Evolutionary conservation across 2,888 invertebrate genomes (phyloP).

Genomic region (Oligia strigilis): DNA sequence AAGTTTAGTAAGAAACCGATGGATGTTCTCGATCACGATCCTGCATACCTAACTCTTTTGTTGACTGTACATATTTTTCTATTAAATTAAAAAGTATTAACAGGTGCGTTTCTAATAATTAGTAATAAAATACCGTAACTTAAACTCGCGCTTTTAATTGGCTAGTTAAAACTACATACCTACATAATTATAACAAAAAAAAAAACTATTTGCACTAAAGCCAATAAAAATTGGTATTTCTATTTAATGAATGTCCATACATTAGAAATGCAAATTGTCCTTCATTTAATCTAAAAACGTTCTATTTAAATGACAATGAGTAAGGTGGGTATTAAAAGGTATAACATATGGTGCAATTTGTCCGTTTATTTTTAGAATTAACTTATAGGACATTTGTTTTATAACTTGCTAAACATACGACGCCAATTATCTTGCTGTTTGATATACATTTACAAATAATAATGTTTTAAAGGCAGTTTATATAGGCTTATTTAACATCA

Average conservation of each 20-base stretch:
- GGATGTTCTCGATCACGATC: too few relatives aligned
- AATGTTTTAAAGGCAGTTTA: constrained; percentile 9
- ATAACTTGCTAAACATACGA: constrained; percentile 12
- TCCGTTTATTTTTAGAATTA: constrained; percentile 18
- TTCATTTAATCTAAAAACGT: constrained; percentile 23
- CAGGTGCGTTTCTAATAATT: neutral
- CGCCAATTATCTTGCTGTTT: constrained; percentile 22
- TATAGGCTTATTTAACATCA: constrained; percentile 5
- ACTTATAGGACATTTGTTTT: constrained; percentile 27
- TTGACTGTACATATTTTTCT: too few relatives aligned
- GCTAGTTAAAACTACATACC: neutral
- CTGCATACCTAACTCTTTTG: too few relatives aligned
- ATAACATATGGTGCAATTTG: constrained; percentile 20
- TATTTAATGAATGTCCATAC: constrained; percentile 7
- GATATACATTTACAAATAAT: constrained; percentile 23
- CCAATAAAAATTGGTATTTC: constrained; percentile 1
- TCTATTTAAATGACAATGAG: constrained; percentile 10
- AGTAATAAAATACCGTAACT: neutral
- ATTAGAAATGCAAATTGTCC: constrained; percentile 39
- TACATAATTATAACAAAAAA: too few relatives aligned
- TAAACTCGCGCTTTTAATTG: constrained; percentile 3
- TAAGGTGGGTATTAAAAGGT: constrained; percentile 24
- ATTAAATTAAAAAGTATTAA: neutral
- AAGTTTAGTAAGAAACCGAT: too few relatives aligned
- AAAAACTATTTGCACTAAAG: neutral